Evolutionary conservation across 2,113 vertebrate species (phyloP), one percentile per base, ranked within the genome.

Genomic region (Oryzias celebensis): DNA sequence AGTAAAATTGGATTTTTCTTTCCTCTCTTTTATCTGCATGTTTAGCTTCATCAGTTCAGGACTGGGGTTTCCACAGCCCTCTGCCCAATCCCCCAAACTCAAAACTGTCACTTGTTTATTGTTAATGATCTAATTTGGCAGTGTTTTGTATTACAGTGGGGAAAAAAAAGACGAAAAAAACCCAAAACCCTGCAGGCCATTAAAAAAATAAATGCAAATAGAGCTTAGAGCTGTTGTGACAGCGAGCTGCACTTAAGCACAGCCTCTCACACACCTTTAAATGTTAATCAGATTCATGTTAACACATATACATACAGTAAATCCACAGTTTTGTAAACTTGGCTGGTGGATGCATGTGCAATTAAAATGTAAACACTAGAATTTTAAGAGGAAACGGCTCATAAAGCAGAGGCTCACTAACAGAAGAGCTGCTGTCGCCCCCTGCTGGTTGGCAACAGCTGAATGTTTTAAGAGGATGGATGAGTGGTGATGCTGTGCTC

Each of bases 401-500:
- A 7, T 59, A 74, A 68, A 76, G 55, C 56, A 57, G 58, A 22
- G 57, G 31, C 31, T 36, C 31, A 36, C 31, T 8, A 16, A 36
- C 18, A 31, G 64, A 56, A 69, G 52, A 72, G 70, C 50, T 7
- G 59, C 52, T 16, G 28, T 36, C 1, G 20, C 24, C 28, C 53
- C 60, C 60, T 61, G 49, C 66, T 74, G 77, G 86, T 70, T 61
- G 73, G 76, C 70, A 75, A 68, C 65, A 64, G 58, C 80, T 78
- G 81, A 79, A 73, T 61, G 78, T 69, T 50, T 79, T 51, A 10
- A 14, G 58, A 68, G 73, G 83, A 77, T 50, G 26, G 72, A 58
- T 78, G 80, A 62, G 73, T 14, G 77, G 84, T 89, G 86, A 78
- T 83, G 81, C 86, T 88, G 85, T 65, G 68, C 77, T 82, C 74